Conservation (phyloP, 2,888 invertebrate genomes). For the Sarcophaga rosellei region DNA sequence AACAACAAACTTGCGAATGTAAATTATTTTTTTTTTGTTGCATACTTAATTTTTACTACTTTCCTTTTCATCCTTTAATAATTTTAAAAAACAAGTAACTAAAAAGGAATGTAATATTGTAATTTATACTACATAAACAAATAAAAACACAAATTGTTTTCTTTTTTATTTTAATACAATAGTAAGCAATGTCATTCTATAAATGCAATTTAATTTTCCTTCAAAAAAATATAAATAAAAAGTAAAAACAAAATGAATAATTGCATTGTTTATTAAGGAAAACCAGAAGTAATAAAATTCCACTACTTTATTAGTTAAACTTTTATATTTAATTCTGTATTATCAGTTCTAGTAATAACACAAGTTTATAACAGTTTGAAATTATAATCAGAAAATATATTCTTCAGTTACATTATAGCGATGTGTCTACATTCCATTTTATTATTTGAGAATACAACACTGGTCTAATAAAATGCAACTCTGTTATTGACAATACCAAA, state of each 20-base stretch:
- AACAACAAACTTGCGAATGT: background rate
- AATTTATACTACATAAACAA: slow-evolving; percentile 59
- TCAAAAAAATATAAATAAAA: slow-evolving; percentile 50
- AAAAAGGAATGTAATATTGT: slow-evolving; percentile 49
- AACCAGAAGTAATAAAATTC: no score
- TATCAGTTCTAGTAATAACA: no score
- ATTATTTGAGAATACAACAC: slow-evolving; percentile 9
- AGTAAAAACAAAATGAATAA: slow-evolving; percentile 24
- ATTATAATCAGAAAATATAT: no score
- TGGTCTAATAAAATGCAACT: slow-evolving; percentile 3
- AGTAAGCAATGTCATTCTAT: slow-evolving; percentile 31
- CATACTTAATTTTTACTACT: slow-evolving; percentile 27
- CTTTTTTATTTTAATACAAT: slow-evolving; percentile 58
- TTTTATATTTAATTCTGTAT: no score
- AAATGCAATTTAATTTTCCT: slow-evolving; percentile 64
- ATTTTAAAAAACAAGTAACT: slow-evolving; percentile 21
- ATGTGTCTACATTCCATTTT: background rate
- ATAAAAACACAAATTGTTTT: slow-evolving; percentile 59
- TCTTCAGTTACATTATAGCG: no score
- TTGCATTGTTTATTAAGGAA: background rate
- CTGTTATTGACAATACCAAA: background rate
- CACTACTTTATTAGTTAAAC: no score
- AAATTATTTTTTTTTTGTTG: slow-evolving; percentile 34
- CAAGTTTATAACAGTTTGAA: no score
- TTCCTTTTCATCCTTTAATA: background rate